Evolutionary conservation across 2,797 vertebrate genomes (phyloP), one percentile per base, ranked within the genome.

Genomic region (Notolepis coatsorum): DNA sequence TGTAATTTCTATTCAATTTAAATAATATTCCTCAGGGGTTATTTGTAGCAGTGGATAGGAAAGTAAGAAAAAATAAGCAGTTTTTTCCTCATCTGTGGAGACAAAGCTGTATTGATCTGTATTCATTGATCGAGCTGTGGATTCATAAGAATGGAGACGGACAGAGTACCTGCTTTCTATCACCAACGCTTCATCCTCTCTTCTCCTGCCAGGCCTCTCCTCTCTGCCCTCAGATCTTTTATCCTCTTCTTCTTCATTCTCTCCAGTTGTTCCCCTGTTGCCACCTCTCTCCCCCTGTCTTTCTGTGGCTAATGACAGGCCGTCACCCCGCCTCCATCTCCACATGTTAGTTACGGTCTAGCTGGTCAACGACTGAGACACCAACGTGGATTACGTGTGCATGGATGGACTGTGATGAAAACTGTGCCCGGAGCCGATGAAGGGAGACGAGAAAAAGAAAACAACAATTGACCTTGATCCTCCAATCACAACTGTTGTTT

Each of bases 1-100:
- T n/a, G n/a, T n/a, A n/a, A n/a, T n/a, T n/a, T n/a, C n/a, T n/a
- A n/a, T n/a, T n/a, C n/a, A n/a, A n/a, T n/a, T n/a, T n/a, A n/a
- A n/a, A n/a, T n/a, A n/a, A n/a, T n/a, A n/a, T n/a, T n/a, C n/a
- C n/a, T n/a, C n/a, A n/a, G n/a, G n/a, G n/a, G n/a, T n/a, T n/a
- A n/a, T n/a, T n/a, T n/a, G n/a, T n/a, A n/a, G n/a, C n/a, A n/a
- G n/a, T n/a, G n/a, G n/a, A n/a, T n/a, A n/a, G n/a, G n/a, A n/a
- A n/a, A n/a, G n/a, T n/a, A n/a, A n/a, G n/a, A n/a, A n/a, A n/a
- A n/a, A n/a, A n/a, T n/a, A n/a, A n/a, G n/a, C n/a, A n/a, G n/a
- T n/a, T n/a, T n/a, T n/a, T n/a, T n/a, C 49, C 59, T 64, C 28
- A 52, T 68, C 60, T 43, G 17, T 30, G 41, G 61, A 7, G n/a